Evolutionary conservation across 1,140 invertebrate species (phyloP).

Genomic region (Condylostylus longicornis): DNA sequence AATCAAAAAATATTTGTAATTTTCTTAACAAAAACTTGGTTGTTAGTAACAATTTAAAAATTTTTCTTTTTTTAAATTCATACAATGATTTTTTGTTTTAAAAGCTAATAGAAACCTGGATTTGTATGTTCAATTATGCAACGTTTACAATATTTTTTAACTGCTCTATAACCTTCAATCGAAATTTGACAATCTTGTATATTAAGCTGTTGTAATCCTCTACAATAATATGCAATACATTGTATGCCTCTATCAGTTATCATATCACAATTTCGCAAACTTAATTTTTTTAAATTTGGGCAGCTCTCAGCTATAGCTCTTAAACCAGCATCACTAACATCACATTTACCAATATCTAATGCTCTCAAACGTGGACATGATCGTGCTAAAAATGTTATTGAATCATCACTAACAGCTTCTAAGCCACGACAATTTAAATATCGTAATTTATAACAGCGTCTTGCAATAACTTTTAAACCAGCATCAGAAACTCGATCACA

Average conservation of each 20-base stretch:
- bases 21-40: too few species aligned
- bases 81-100: too few species aligned
- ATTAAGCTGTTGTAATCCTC: conserved; percentile 74
- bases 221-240: conserved; percentile 70
- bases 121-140: conserved; percentile 91
- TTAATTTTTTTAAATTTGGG: conserved; percentile 78
- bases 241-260: conserved; percentile 76
- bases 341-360: conserved; percentile 81
- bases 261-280: conserved; percentile 75
- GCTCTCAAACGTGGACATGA: conserved; percentile 71
- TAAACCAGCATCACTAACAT: conserved; percentile 75
- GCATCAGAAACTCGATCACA: conserved; percentile 75
- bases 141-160: conserved; percentile 78
- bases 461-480: conserved; percentile 70
- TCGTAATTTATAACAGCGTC: conserved; percentile 73
- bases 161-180: conserved; percentile 70
- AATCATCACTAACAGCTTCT: conserved; percentile 80
- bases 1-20: too few species aligned
- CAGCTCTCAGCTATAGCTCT: conserved; percentile 72
- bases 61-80: neutral
- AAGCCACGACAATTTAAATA: conserved; percentile 84
- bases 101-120: conserved; percentile 71
- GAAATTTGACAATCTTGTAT: conserved; percentile 84
- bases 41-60: neutral
- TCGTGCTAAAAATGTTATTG: conserved; percentile 63